Evolutionary conservation across 2,888 invertebrate species (phyloP).

Genomic region (Melitaea athalia): DNA sequence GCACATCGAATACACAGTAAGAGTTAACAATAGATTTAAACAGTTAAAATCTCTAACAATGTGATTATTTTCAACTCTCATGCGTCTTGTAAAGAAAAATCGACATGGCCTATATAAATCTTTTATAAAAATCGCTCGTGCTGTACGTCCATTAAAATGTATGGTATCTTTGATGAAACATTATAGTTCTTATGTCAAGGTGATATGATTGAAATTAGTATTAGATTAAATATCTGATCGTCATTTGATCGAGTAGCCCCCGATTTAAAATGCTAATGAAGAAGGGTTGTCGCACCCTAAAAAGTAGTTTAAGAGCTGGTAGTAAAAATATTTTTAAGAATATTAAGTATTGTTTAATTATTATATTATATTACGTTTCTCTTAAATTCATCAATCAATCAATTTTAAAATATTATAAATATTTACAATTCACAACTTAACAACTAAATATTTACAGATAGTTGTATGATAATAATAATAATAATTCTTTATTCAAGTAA

Average conservation of each 20-base stretch:
- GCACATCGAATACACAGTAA: slow-evolving; percentile 26
- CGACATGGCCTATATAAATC: slow-evolving; percentile 56
- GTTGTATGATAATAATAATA: too few relatives aligned
- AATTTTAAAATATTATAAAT: too few relatives aligned
- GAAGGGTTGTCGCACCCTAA: slow-evolving; percentile 51
- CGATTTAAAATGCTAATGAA: slow-evolving; percentile 62
- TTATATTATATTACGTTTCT: too few relatives aligned
- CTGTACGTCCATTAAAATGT: slow-evolving; percentile 18
- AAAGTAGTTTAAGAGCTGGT: slow-evolving; percentile 42
- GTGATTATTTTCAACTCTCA: slow-evolving; percentile 45
- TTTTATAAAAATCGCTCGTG: slow-evolving; percentile 46
- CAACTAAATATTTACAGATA: too few relatives aligned
- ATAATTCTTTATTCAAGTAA: too few relatives aligned
- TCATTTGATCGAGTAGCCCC: slow-evolving; percentile 50
- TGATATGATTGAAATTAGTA: slow-evolving; percentile 16
- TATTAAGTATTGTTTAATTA: too few relatives aligned
- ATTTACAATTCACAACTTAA: too few relatives aligned
- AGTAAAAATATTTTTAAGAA: background rate
- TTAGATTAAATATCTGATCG: slow-evolving; percentile 22
- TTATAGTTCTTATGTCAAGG: slow-evolving; percentile 11
- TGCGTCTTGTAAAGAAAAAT: slow-evolving; percentile 45
- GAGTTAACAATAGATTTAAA: slow-evolving; percentile 36
- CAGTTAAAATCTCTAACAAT: slow-evolving; percentile 30
- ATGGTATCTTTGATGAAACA: slow-evolving; percentile 1
- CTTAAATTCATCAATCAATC: too few relatives aligned